A percentile compares a stretch with the other conserved stretches of the same genome.
Evolutionary conservation across 1,140 invertebrate species (phyloP).

Genomic region (Nebria ingens): DNA sequence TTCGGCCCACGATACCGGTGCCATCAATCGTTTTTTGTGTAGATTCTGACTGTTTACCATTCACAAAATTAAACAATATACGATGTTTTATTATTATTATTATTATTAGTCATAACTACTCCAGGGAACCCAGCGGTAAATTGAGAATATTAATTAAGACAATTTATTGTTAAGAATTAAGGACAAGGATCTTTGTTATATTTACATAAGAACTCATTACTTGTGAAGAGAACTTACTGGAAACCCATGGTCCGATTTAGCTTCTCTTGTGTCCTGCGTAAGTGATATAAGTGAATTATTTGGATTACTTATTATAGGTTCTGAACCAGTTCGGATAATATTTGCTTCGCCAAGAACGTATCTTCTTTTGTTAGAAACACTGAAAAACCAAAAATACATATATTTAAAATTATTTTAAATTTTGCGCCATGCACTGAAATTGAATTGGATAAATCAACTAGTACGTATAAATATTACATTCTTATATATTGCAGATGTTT

Average conservation of each 20-base stretch:
- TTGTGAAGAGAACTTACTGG: not conserved
- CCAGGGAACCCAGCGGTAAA: too few relatives aligned
- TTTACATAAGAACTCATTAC: not conserved
- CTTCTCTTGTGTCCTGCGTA: not conserved
- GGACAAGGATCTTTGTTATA: slow-evolving; percentile 11
- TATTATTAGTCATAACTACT: too few relatives aligned
- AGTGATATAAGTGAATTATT: not conserved
- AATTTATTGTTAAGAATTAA: slow-evolving; percentile 30
- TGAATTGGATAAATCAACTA: too few relatives aligned
- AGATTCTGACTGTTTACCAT: not conserved
- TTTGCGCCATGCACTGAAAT: too few relatives aligned
- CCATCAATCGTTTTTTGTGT: not conserved
- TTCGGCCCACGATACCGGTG: slow-evolving; percentile 36
- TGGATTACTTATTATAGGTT: slow-evolving; percentile 15
- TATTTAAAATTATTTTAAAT: too few relatives aligned
- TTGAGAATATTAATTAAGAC: too few relatives aligned
- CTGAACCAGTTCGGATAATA: slow-evolving; percentile 14
- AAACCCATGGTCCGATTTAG: not conserved
- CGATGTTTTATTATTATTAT: too few relatives aligned
- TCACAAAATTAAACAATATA: too few relatives aligned
- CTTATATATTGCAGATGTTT: too few relatives aligned
- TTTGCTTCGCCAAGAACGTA: not conserved
- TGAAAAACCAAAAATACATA: too few relatives aligned
- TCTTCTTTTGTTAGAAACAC: not conserved
- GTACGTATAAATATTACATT: too few relatives aligned